phyloP scores from a whole-genome alignment of 2,888 invertebrate genomes.

The Archips crataeganus region DNA sequence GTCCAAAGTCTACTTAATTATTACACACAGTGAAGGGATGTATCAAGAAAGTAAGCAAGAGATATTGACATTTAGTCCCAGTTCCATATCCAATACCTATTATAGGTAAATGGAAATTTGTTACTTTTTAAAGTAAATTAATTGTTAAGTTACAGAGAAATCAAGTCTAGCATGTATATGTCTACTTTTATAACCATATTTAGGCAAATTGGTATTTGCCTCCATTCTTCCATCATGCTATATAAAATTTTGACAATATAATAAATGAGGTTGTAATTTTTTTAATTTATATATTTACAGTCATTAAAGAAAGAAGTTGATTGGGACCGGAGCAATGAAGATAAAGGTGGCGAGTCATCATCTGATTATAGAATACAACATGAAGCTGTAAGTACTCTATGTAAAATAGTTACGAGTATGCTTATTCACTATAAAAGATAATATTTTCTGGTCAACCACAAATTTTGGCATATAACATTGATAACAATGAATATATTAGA shows the following conservation, averaged over 20 bases:
- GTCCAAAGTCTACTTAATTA: no score
- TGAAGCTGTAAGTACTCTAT: slow-evolving; percentile 90
- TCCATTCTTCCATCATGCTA: background rate
- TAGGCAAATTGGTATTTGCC: no score
- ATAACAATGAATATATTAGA: no score
- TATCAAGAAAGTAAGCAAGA: no score
- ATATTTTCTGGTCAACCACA: background rate
- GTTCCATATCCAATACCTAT: no score
- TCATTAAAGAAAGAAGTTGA: slow-evolving; percentile 96
- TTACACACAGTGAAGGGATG: no score
- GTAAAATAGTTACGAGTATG: background rate
- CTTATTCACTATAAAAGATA: background rate
- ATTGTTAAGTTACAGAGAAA: no score
- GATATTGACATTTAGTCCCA: no score
- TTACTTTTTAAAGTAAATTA: no score
- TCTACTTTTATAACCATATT: no score
- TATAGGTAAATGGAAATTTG: no score
- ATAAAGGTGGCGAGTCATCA: slow-evolving; percentile 91
- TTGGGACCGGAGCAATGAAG: slow-evolving; percentile 92
- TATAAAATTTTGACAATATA: background rate
- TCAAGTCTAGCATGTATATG: no score
- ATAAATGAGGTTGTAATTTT: background rate
- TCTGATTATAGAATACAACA: slow-evolving; percentile 93
- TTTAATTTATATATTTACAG: slow-evolving; percentile 82
- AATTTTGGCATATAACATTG: background rate